Evolutionary conservation across 2,797 vertebrate species (phyloP), one percentile per base, ranked within the genome.

Genomic region (Sarcophilus harrisii): DNA sequence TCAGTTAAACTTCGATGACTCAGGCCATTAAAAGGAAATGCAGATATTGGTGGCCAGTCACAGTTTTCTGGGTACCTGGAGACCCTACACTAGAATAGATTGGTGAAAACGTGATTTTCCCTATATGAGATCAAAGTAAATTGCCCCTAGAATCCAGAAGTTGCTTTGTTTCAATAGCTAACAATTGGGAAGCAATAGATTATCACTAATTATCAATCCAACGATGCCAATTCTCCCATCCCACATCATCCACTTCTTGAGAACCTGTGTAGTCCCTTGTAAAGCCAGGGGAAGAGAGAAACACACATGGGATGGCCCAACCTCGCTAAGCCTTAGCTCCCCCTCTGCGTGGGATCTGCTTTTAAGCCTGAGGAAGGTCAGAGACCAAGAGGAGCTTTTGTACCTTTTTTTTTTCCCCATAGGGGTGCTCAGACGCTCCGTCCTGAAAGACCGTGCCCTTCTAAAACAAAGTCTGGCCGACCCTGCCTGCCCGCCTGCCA

Each of bases 81-180:
- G 73, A 91, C 81, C 52, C 59, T 38, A 90, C 24, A 73, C 90
- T 91, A 66, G 87, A 92, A n/a, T n/a, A 59, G 0, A 0, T 90
- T 93, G 90, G 18, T 91, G 93, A 92, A 93, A 95, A 62, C 30
- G 16, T 52, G 0, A n/a, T 91, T 94, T 96, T 91, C 89, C 24
- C 90, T 52, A 81, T 24, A 12, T 29, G 58, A 81, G n/a, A n/a
- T 81, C n/a, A 81, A 45, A 81, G 45, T 38, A 81, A 21, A 45
- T 18, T 81, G n/a, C 38, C n/a, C 18, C 21, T 81, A 38, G 18
- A 81, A 18, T 38, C 9, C 66, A 81, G n/a, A 81, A 81, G 90
- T 32, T 90, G 66, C 90, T 91, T 57, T 52, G 29, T 59, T 5
- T 89, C 81, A 16, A 27, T 32, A 58, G 52, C 94, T 59, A 52